Evolutionary conservation across 30 jellyfish, hydroid and myxozoan species (phyloP).

Genomic region (Rhopilema esculentum): DNA sequence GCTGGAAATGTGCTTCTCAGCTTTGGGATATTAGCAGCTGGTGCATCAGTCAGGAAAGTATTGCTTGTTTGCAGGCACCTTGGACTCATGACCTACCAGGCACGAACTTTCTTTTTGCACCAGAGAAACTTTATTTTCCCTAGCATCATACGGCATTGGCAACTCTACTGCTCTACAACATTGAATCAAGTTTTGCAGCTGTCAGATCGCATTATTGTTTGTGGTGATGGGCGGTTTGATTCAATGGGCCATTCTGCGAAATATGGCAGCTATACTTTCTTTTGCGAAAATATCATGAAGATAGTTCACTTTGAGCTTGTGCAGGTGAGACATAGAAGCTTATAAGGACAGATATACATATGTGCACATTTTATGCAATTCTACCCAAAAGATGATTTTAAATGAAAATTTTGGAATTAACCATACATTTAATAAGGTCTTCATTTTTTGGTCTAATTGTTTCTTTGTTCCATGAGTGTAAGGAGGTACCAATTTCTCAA

Average conservation of each 20-base stretch:
- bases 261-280: slow-evolving; percentile 58
- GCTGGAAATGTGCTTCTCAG: background rate
- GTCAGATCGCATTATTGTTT: background rate
- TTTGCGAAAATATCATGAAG: slow-evolving; percentile 8
- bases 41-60: background rate
- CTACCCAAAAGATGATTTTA: background rate
- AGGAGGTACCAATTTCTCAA: slow-evolving; percentile 15
- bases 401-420: background rate
- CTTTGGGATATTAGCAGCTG: background rate
- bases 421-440: background rate
- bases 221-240: slow-evolving; percentile 19
- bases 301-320: slow-evolving; percentile 64
- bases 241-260: slow-evolving; percentile 69
- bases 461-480: background rate
- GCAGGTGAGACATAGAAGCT: slow-evolving; percentile 26
- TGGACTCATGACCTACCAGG: background rate
- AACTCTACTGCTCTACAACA: background rate
- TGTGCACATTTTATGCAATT: background rate
- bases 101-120: background rate
- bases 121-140: background rate
- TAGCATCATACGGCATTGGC: background rate
- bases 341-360: background rate
- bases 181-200: background rate
- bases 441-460: background rate
- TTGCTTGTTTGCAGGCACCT: background rate